Evolutionary conservation across 2,797 vertebrate genomes (phyloP), one percentile per base, ranked within the genome.

Genomic region (Epinephelus awoara): DNA sequence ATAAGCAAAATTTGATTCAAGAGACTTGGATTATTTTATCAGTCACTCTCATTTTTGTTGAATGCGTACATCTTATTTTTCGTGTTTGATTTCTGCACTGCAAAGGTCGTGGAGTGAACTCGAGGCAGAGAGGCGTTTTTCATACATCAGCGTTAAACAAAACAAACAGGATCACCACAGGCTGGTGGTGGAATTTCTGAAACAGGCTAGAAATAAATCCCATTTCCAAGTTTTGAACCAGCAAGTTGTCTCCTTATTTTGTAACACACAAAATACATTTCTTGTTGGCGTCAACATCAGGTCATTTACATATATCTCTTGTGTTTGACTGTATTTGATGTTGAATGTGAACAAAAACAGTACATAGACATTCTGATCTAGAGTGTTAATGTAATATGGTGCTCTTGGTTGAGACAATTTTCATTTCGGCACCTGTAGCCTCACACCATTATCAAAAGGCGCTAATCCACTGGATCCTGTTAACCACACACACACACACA

Each of bases 401-500:
- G 27, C 69, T 81, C 63, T 50, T 3, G 38, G 70, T 15, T 65
- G 29, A 38, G 56, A 58, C 63, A 70, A 50, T 75, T 87, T 79
- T 72, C 18, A 76, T 79, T 80, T 78, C 82, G 80, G 74, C 89
- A 89, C 85, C 75, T 83, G 75, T 82, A 61, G 54, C 71, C 57
- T 67, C 54, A 59, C 25, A 29, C 73, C n/a, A 49, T 84, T 80
- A 82, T 80, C 42, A 67, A 21, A 59, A 87, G 69, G 82, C n/a
- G 69, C 65, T 90, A 92, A 93, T 92, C 91, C 82, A 57, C 58
- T 69, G 75, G 79, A 87, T 92, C 87, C 84, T 77, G 79, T 79
- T 84, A 82, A 85, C 65, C 72, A 78, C 57, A 77, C 72, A 83
- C 78, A 83, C 78, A 66, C 29, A 50, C 73, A 40, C 62, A 21